These are phyloP conservation scores for Etia nguti DNA, from an alignment of 2,113 vertebrate genomes.

Conservation along the genomic window DNA sequence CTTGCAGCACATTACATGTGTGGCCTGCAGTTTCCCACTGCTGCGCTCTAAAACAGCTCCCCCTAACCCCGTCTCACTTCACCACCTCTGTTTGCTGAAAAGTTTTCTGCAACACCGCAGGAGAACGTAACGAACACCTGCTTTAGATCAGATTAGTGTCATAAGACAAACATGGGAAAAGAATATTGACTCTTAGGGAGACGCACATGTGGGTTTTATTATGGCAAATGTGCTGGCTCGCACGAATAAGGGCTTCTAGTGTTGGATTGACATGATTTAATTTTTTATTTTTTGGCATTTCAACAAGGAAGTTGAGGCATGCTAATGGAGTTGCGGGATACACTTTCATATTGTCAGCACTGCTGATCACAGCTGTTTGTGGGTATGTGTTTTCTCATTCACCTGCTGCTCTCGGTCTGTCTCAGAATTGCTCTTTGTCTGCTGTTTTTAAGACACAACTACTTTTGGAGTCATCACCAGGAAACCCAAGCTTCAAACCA, in stretches of 20 bases:
- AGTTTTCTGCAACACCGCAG: background rate
- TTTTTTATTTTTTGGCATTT: background rate
- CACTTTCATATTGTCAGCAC: background rate
- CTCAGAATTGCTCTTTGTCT: background rate
- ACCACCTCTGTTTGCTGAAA: background rate
- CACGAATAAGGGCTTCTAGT: background rate
- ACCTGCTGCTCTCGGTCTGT: background rate
- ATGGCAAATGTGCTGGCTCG: background rate
- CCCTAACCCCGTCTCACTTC: background rate
- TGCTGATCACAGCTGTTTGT: background rate
- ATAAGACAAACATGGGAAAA: slow-evolving; percentile 18
- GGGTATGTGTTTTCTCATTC: background rate
- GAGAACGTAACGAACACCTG: slow-evolving; percentile 35
- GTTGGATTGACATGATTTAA: background rate
- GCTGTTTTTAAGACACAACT: background rate
- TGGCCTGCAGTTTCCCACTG: slow-evolving; percentile 7
- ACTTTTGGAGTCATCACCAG: background rate
- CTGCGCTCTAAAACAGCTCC: background rate
- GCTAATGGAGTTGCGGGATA: background rate
- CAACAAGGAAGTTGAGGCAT: background rate
- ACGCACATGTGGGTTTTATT: slow-evolving; percentile 39
- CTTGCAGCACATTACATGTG: background rate
- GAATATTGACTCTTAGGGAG: slow-evolving; percentile 9
- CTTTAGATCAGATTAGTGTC: slow-evolving; percentile 33
- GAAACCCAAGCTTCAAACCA: background rate